These are phyloP conservation scores for Synergus gifuensis DNA, from an alignment of 2,888 invertebrate species.

Conservation along the genomic window DNA sequence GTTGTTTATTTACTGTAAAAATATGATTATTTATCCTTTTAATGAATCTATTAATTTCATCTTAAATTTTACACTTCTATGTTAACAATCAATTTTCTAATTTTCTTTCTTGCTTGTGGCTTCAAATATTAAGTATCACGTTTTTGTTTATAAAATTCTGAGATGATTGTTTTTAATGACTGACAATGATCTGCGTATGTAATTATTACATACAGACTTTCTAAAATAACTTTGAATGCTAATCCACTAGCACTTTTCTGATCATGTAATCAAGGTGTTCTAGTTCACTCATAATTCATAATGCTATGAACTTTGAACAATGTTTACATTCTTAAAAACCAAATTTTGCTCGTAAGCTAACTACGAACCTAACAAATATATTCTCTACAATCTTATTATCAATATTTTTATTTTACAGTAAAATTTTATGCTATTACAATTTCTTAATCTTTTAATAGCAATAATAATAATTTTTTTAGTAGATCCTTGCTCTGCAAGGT, in stretches of 20 bases:
- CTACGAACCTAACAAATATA: no score
- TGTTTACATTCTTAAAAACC: neutral
- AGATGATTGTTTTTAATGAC: neutral
- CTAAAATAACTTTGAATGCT: neutral
- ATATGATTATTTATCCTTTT: no score
- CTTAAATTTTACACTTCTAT: no score
- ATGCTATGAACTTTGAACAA: neutral
- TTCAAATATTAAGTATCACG: neutral
- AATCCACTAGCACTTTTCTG: neutral
- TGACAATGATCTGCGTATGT: neutral
- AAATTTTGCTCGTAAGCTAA: neutral
- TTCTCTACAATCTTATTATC: no score
- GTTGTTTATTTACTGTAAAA: neutral
- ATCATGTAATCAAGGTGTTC: slow-evolving; percentile 28
- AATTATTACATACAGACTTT: slow-evolving; percentile 9
- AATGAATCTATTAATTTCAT: no score
- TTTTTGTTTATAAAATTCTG: neutral
- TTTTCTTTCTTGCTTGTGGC: neutral
- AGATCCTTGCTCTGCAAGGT: no score
- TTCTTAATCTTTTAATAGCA: no score
- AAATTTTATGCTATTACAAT: no score
- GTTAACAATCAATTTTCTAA: neutral
- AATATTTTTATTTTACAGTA: no score
- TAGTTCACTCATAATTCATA: neutral
- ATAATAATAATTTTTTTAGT: no score